Percentiles rank a stretch among this genome's conserved stretches.
Evolutionary conservation across 2,888 invertebrate species (phyloP).

Genomic region (Lepetodrilus schrolli): DNA sequence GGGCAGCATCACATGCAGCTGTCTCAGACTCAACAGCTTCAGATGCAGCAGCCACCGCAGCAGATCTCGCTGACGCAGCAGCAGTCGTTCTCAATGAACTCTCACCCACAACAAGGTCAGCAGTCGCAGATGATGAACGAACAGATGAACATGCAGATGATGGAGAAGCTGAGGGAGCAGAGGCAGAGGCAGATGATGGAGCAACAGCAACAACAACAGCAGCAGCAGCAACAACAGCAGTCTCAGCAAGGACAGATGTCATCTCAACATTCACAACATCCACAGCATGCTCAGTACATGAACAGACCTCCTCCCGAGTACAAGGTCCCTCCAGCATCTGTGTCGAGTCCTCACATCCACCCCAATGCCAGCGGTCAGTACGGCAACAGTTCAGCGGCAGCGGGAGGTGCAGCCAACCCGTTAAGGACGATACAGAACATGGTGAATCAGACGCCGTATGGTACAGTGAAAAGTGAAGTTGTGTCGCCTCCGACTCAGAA

Average conservation of each 20-base stretch:
- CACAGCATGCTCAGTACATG: constrained; percentile 66
- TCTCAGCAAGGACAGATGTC: constrained; percentile 42
- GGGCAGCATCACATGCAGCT: constrained; percentile 66
- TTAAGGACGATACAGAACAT: constrained; percentile 74
- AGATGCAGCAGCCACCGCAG: constrained; percentile 78
- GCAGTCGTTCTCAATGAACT: constrained; percentile 47
- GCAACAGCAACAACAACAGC: constrained; percentile 38
- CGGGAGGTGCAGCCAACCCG: constrained; percentile 60
- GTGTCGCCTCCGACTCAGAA: constrained; percentile 51
- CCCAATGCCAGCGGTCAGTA: constrained; percentile 45
- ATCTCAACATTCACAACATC: too few species aligned
- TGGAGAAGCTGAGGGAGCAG: constrained; percentile 53
- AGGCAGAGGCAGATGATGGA: constrained; percentile 39
- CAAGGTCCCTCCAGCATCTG: constrained; percentile 78
- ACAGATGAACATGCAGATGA: constrained; percentile 51
- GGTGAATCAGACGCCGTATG: constrained; percentile 78
- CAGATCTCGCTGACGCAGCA: constrained; percentile 67
- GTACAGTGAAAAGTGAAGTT: constrained; percentile 62
- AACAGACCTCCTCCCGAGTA: constrained; percentile 89
- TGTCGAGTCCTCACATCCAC: neutral
- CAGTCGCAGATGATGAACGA: constrained; percentile 53
- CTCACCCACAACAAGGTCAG: constrained; percentile 43
- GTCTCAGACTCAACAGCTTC: constrained; percentile 69
- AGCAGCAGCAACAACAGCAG: constrained; percentile 39
- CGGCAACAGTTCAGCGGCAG: constrained; percentile 32